These are phyloP conservation scores for Liodrosophila aerea DNA, from an alignment of 2,888 invertebrate species.

Conservation along the genomic window DNA sequence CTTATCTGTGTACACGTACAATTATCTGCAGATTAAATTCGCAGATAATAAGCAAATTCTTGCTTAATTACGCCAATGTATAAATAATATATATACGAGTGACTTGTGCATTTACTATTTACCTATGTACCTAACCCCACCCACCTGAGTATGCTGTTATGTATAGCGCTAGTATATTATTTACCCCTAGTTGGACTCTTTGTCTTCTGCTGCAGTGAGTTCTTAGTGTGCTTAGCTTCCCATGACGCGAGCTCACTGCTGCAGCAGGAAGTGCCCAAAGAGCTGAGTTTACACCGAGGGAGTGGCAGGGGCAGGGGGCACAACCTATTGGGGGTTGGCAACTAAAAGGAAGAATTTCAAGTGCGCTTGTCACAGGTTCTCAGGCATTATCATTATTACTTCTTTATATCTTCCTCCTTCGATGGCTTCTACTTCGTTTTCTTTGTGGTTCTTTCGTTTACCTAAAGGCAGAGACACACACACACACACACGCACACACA, in stretches of 20 bases:
- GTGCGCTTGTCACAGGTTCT: conserved; percentile 33
- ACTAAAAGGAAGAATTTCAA: conserved; percentile 50
- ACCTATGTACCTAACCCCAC: no score
- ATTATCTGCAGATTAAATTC: conserved; percentile 38
- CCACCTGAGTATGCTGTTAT: no score
- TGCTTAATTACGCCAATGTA: neutral
- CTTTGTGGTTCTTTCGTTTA: conserved; percentile 15
- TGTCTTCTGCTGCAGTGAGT: neutral
- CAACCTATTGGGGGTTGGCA: conserved; percentile 3
- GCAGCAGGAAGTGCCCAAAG: conserved; percentile 42
- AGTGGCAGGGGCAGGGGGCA: neutral
- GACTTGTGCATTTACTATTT: no score
- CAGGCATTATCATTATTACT: conserved; percentile 39
- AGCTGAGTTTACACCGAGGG: conserved; percentile 21
- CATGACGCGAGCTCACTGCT: conserved; percentile 40
- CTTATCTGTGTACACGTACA: conserved; percentile 37
- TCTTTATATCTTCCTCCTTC: conserved; percentile 9
- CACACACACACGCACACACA: conserved; percentile 1
- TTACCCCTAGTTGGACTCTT: neutral
- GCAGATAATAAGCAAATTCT: conserved; percentile 49
- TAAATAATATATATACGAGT: no score
- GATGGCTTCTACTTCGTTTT: conserved; percentile 36
- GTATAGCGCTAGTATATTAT: no score
- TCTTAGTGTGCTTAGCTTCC: conserved; percentile 46
- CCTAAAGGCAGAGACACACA: conserved; percentile 14